Base-by-base conservation (phyloP, 2,888 invertebrate genomes). In the Laspeyria flexula region DNA sequence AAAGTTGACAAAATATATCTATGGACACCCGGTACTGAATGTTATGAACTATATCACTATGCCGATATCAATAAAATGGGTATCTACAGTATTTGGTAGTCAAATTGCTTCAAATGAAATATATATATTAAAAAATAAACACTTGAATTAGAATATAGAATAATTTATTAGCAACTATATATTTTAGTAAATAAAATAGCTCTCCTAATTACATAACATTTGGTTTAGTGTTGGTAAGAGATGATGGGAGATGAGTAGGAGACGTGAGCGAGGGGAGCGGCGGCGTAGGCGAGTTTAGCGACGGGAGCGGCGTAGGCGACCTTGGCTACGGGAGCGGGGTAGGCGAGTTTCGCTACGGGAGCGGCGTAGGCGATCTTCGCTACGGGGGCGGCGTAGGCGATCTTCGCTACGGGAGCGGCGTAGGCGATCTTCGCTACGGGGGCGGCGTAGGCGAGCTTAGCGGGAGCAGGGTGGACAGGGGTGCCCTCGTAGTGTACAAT, bases 401-500 rank as follows among this genome's bases (percentile, higher is more conserved):
- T 55, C 25, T 75, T 77, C 18, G 76, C 71, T 6, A 71, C 55
- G 27, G 75, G 77, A 21, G 76, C 71, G 9, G 72, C 49, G 9
- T n/a, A n/a, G n/a, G n/a, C n/a, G n/a, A n/a, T n/a, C n/a, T n/a
- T n/a, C n/a, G n/a, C n/a, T n/a, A 71, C 73, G 9, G 77, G 79
- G 12, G 72, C 68, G 0, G 68, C 48, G 23, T 38, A 18, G 37
- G 62, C 62, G 11, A 61, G 1, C 45, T 64, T 76, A 33, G 65
- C 48, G 43, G 64, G 65, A 3, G 74, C 74, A 55, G 77, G 55
- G 29, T 56, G 31, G 9, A 70, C 62, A 21, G 88, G 83, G 18
- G 83, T 79, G 7, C 90, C 89, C 62, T 92, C 90, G 64, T 90
- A 90, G 31, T 86, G 85, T 16, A 92, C 92, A 48, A 79, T 66